phyloP scores from a whole-genome alignment of 2,113 vertebrate species.

The Lophura nycthemera region DNA sequence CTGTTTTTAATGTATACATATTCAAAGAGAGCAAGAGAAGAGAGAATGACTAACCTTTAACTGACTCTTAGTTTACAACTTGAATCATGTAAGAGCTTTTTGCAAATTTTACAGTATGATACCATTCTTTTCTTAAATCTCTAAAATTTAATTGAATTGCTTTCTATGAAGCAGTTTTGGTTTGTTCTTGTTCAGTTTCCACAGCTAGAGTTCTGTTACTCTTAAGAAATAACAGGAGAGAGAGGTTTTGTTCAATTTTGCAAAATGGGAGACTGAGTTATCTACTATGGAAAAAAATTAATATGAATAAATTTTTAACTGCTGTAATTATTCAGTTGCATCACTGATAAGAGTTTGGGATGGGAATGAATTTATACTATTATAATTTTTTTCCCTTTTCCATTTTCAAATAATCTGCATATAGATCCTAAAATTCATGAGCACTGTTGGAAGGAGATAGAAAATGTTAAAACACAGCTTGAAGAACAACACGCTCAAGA shows the following conservation, averaged over 20 bases:
- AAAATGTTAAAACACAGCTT: conserved; percentile 77
- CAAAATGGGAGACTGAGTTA: background rate
- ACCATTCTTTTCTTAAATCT: background rate
- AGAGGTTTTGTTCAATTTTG: background rate
- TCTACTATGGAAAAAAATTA: background rate
- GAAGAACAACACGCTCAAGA: conserved; percentile 83
- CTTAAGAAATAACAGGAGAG: background rate
- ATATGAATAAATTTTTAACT: background rate
- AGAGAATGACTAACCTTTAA: background rate
- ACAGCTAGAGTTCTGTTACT: background rate
- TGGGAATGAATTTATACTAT: background rate
- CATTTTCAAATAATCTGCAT: background rate
- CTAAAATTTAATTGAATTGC: background rate
- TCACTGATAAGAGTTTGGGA: background rate
- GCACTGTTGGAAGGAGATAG: conserved; percentile 43
- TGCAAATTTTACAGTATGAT: background rate
- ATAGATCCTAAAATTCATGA: conserved; percentile 35
- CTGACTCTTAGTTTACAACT: background rate
- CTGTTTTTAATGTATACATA: background rate
- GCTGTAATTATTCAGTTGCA: background rate
- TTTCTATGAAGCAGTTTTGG: background rate
- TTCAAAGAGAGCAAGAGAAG: background rate
- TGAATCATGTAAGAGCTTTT: background rate
- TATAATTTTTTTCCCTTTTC: background rate
- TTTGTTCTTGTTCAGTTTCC: conserved; percentile 17